phyloP scores from a whole-genome alignment of 1,140 invertebrate species.

The Drosophila pachea region DNA sequence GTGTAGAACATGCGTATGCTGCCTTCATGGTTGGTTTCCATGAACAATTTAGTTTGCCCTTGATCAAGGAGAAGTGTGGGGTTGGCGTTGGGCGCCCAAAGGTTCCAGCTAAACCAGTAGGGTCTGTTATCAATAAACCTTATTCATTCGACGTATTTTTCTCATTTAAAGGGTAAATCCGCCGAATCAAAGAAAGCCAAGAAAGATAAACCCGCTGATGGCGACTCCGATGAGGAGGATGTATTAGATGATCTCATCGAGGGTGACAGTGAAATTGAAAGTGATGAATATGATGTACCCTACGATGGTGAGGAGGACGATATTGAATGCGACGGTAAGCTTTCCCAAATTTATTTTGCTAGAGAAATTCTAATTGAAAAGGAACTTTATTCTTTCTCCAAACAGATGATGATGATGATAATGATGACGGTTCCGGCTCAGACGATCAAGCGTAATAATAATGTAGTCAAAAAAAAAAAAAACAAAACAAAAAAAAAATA shows the following conservation, averaged over 20 bases:
- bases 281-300: conserved; percentile 77
- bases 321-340: conserved; percentile 76
- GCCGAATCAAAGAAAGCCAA: conserved; percentile 78
- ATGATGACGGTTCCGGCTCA: conserved; percentile 77
- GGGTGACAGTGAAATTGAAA: conserved; percentile 78
- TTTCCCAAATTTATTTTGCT: neutral
- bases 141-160: conserved; percentile 4
- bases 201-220: conserved; percentile 73
- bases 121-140: conserved; percentile 19
- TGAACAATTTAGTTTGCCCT: conserved; percentile 49
- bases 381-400: conserved; percentile 17
- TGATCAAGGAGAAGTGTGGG: conserved; percentile 74
- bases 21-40: conserved; percentile 33
- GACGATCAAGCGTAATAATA: conserved; percentile 79
- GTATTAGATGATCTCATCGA: conserved; percentile 73
- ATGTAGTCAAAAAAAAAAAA: conserved; percentile 78
- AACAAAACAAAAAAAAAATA: conserved; percentile 39
- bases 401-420: conserved; percentile 76
- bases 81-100: conserved; percentile 52
- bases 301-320: conserved; percentile 78
- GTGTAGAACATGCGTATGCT: conserved; percentile 34
- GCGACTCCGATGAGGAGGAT: conserved; percentile 74
- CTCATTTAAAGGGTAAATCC: conserved; percentile 69
- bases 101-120: neutral
- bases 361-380: neutral